These are phyloP conservation scores for Xyliphius kryptos DNA, from an alignment of 2,113 vertebrate species.

Conservation along the genomic window DNA sequence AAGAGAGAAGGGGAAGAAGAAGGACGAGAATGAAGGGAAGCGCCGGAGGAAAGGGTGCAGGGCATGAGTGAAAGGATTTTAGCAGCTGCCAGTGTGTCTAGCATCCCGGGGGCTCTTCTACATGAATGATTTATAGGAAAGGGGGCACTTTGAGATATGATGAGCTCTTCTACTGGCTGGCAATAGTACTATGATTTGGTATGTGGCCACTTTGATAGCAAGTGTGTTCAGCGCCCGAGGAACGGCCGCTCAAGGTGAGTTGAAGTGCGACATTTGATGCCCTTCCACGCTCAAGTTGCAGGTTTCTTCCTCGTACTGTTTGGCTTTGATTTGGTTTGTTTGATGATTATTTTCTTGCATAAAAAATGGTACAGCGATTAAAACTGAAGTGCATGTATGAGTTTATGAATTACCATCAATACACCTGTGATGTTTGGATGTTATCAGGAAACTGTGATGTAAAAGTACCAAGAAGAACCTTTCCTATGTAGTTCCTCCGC, in stretches of 20 bases:
- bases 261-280: conserved; percentile 65
- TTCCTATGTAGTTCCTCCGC: conserved; percentile 1
- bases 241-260: conserved; percentile 97
- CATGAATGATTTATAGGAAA: no score
- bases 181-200: conserved; percentile 85
- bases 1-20: conserved; percentile 68
- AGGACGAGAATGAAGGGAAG: conserved; percentile 67
- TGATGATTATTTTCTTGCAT: no score
- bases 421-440: no score
- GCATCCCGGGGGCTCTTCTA: conserved; percentile 57
- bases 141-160: conserved; percentile 80
- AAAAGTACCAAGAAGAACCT: background rate
- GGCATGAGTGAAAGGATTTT: conserved; percentile 53
- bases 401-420: no score
- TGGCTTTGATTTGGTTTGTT: no score
- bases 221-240: conserved; percentile 93
- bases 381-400: no score
- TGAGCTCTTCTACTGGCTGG: conserved; percentile 72
- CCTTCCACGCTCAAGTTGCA: conserved; percentile 37
- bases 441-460: no score
- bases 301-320: background rate
- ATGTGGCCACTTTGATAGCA: conserved; percentile 98
- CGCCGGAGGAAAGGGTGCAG: conserved; percentile 60
- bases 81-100: conserved; percentile 50
- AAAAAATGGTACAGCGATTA: background rate